Conservation (phyloP, 35 echinoderm and acorn worm species). For the Diadema setosum region DNA sequence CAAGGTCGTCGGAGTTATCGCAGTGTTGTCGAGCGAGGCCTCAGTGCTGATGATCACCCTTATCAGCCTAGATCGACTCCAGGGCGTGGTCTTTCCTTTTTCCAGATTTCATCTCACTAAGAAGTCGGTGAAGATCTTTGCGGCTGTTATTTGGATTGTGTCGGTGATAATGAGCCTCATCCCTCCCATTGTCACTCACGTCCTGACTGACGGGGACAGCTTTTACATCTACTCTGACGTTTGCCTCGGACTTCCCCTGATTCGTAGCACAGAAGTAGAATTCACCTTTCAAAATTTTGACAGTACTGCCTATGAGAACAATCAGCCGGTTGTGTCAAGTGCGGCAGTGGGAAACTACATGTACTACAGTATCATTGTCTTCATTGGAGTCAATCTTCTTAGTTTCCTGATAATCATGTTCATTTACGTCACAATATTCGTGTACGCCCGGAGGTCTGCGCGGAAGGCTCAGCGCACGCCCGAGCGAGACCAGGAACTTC, state of each 20-base stretch:
- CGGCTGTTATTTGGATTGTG: not conserved
- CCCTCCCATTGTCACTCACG: not conserved
- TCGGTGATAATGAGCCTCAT: not conserved
- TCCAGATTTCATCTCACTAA: not conserved
- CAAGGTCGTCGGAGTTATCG: constrained; percentile 11
- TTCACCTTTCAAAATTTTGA: no score
- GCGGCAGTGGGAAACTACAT: not conserved
- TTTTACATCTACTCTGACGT: constrained; percentile 16
- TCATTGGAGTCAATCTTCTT: constrained; percentile 56
- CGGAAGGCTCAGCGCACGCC: not conserved
- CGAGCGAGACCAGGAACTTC: constrained; percentile 42
- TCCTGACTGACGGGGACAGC: not conserved
- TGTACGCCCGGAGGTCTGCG: constrained; percentile 26
- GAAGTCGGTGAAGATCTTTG: not conserved
- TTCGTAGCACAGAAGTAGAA: not conserved
- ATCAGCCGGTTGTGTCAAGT: not conserved
- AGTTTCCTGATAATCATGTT: constrained; percentile 50
- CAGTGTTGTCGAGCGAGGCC: constrained; percentile 35
- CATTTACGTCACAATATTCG: constrained; percentile 58
- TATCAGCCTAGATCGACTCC: constrained; percentile 39
- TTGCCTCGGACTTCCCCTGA: constrained; percentile 18
- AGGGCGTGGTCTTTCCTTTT: constrained; percentile 31
- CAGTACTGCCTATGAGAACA: not conserved
- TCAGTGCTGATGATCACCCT: constrained; percentile 38
- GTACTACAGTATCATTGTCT: constrained; percentile 66